These are phyloP conservation scores for Loriculus beryllinus DNA, from an alignment of 2,797 vertebrate genomes.

Conservation along the genomic window DNA sequence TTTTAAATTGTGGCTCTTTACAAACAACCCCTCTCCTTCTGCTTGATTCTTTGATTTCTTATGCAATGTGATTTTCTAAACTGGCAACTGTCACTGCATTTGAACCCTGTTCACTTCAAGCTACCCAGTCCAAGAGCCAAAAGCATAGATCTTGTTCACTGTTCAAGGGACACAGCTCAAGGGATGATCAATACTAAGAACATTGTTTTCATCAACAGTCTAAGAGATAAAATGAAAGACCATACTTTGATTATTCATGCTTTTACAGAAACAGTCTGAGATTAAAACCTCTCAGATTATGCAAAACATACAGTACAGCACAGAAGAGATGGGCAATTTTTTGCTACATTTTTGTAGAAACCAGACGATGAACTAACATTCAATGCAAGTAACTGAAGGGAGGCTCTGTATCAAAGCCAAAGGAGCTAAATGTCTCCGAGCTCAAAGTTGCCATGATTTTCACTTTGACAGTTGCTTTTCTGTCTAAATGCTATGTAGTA, in stretches of 20 bases:
- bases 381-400: not conserved
- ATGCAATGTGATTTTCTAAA: not conserved
- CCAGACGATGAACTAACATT: not conserved
- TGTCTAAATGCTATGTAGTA: not conserved
- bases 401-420: not conserved
- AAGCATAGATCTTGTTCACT: not conserved
- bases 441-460: not conserved
- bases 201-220: not conserved
- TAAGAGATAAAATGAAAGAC: not conserved
- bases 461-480: not conserved
- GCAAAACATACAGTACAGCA: not conserved
- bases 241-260: not conserved
- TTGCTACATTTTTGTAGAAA: not conserved
- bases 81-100: not conserved
- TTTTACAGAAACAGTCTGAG: not conserved
- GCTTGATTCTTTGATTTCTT: not conserved
- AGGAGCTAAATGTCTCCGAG: not conserved
- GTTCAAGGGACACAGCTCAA: not conserved
- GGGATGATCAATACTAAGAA: not conserved
- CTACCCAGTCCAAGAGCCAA: not conserved
- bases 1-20: slow-evolving; percentile 25
- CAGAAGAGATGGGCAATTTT: not conserved
- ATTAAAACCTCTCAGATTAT: not conserved
- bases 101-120: not conserved
- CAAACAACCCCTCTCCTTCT: not conserved